Evolutionary conservation across 1,140 invertebrate genomes (phyloP), one percentile per base, ranked within the genome.

Genomic region (Neodiprion virginianus): DNA sequence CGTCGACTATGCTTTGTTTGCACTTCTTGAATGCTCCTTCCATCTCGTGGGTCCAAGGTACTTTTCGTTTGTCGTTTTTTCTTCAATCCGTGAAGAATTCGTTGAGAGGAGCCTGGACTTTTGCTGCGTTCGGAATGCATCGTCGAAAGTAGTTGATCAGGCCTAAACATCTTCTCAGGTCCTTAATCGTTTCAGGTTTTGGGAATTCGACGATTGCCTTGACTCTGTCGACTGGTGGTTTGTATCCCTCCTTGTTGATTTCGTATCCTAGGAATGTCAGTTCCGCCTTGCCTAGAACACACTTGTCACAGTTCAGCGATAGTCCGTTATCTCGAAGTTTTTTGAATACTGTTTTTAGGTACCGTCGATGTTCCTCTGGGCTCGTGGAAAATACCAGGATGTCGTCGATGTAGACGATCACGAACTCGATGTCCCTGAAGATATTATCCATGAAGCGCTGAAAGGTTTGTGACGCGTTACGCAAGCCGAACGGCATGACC

Each of bases 111-210:
- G 65, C 61, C 74, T 85, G 82, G 40, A 68, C 48, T 12, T 81
- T 49, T 8, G 83, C 79, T 3, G 82, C 81, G 47, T 81, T 67
- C 0, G 79, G 80, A 0, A 86, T 72, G 69, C 79, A 85, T 14
- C 77, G 66, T 12, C 80, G 72, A 74, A 87, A 88, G 78, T 84
- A 88, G 68, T 88, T 88, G 0, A 87, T 69, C 79, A 87, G 84
- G 0, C 85, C 88, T 4, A 90, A 68, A 75, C 89, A 90, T 9
- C 81, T 71, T 40, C 85, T 72, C n/a, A 86, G 74, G 66, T 82
- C 74, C 28, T 78, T 75, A 14, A 86, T 72, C 10, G 74, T 81
- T n/a, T 76, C 73, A 8, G 87, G 84, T 75, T 76, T 71, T 9
- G 78, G 79, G 74, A 82, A 87, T 0, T 83, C 68, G 14, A 47